Percentiles rank a stretch among this genome's conserved stretches.
Evolutionary conservation across 2,888 invertebrate species (phyloP).

Genomic region (Athripsodes cinereus): DNA sequence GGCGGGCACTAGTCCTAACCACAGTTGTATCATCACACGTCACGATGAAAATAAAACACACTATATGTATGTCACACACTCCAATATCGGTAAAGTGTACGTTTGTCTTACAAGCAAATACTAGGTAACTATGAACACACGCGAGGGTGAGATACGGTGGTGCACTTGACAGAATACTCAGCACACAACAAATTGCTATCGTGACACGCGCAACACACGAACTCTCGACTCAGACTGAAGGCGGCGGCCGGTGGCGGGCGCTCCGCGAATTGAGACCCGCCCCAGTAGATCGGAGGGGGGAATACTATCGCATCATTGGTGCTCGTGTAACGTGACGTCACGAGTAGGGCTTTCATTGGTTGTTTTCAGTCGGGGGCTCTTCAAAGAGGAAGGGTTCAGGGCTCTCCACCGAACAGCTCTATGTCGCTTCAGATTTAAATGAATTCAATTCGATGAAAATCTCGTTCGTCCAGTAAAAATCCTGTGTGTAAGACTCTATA

Average conservation of each 20-base stretch:
- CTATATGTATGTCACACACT: slow-evolving; percentile 22
- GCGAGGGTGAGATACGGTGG: slow-evolving; percentile 33
- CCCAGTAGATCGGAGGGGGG: slow-evolving; percentile 38
- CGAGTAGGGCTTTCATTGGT: slow-evolving; percentile 26
- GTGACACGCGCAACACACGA: slow-evolving; percentile 41
- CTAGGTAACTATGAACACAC: slow-evolving; percentile 32
- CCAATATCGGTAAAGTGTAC: too few species aligned
- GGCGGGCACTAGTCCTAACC: slow-evolving; percentile 38
- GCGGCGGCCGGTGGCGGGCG: slow-evolving; percentile 39
- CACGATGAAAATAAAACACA: slow-evolving; percentile 38
- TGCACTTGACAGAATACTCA: slow-evolving; percentile 26
- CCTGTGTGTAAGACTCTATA: slow-evolving; percentile 12
- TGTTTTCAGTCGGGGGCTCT: slow-evolving; percentile 25
- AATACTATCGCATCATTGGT: slow-evolving; percentile 38
- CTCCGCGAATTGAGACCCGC: slow-evolving; percentile 44
- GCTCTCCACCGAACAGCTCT: slow-evolving; percentile 19
- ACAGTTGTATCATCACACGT: slow-evolving; percentile 29
- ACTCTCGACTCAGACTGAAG: slow-evolving; percentile 55
- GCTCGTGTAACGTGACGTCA: slow-evolving; percentile 34
- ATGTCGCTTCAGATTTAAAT: slow-evolving; percentile 21
- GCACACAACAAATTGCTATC: slow-evolving; percentile 10
- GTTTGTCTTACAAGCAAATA: too few species aligned
- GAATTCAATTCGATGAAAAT: slow-evolving; percentile 25
- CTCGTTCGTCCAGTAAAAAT: slow-evolving; percentile 19
- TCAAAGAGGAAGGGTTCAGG: slow-evolving; percentile 24